phyloP scores from a whole-genome alignment of 2,797 vertebrate species.

The Otus scops region DNA sequence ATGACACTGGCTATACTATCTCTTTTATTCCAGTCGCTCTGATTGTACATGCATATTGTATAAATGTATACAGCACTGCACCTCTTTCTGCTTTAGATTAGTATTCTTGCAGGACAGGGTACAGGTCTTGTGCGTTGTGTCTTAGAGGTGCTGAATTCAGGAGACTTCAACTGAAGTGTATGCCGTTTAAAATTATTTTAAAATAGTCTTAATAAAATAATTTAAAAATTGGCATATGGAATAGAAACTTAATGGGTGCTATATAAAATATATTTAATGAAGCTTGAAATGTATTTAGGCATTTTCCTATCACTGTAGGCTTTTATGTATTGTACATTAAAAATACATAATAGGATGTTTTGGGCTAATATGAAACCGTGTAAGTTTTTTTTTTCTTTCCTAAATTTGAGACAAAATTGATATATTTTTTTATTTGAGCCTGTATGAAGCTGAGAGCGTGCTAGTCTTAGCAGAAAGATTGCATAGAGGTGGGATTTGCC shows the following conservation, averaged over 20 bases:
- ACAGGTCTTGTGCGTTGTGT: neutral
- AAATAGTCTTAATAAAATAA: neutral
- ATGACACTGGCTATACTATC: neutral
- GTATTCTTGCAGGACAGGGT: neutral
- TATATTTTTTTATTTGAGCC: neutral
- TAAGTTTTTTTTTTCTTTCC: neutral
- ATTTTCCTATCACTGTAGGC: neutral
- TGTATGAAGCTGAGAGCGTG: neutral
- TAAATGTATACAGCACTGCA: neutral
- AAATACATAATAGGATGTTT: neutral
- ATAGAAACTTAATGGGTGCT: neutral
- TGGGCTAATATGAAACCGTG: neutral
- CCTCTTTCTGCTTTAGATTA: neutral
- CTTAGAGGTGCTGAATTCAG: neutral
- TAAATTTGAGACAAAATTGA: neutral
- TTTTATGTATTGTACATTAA: neutral
- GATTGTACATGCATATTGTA: no score
- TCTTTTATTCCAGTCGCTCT: neutral
- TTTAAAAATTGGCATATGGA: neutral
- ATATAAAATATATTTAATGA: neutral
- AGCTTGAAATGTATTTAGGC: neutral
- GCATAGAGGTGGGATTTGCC: neutral
- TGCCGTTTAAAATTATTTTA: neutral
- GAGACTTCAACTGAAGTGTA: neutral
- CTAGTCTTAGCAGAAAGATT: neutral